Evolutionary conservation across 2,113 vertebrate species (phyloP).

Genomic region (Ammodramus savannarum): DNA sequence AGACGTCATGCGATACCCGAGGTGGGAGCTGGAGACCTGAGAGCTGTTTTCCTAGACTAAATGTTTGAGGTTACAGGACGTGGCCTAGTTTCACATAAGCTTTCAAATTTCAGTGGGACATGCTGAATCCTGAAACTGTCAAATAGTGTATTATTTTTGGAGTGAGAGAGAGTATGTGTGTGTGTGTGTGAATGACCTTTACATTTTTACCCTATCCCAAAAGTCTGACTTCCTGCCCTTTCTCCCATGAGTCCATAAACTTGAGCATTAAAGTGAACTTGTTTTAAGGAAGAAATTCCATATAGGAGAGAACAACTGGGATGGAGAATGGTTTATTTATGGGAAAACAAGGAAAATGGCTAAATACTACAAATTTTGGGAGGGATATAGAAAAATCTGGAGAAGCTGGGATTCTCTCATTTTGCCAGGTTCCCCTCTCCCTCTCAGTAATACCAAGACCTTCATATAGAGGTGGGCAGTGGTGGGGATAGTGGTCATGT

Average conservation of each 20-base stretch:
- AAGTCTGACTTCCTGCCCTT: conserved; percentile 71
- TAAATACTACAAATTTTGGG: background rate
- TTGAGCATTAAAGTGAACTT: conserved; percentile 47
- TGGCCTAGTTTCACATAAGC: conserved; percentile 65
- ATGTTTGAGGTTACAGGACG: conserved; percentile 68
- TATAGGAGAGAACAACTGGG: background rate
- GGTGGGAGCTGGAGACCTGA: conserved; percentile 61
- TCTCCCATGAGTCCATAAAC: conserved; percentile 53
- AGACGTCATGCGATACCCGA: conserved; percentile 68
- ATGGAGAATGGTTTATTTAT: background rate
- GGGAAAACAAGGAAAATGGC: background rate
- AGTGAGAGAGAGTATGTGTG: conserved; percentile 33
- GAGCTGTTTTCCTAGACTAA: conserved; percentile 70
- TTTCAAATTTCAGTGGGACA: conserved; percentile 72
- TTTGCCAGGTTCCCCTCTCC: background rate
- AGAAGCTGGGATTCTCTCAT: background rate
- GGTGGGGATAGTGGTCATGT: background rate
- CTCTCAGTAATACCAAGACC: background rate
- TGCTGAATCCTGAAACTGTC: conserved; percentile 69
- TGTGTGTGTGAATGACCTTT: conserved; percentile 69
- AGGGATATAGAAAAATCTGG: background rate
- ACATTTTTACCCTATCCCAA: conserved; percentile 65
- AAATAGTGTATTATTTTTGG: conserved; percentile 74
- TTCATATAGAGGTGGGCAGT: background rate
- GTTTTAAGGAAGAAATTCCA: conserved; percentile 26